Evolutionary conservation across 2,888 invertebrate genomes (phyloP).

Genomic region (Mythimna impura): DNA sequence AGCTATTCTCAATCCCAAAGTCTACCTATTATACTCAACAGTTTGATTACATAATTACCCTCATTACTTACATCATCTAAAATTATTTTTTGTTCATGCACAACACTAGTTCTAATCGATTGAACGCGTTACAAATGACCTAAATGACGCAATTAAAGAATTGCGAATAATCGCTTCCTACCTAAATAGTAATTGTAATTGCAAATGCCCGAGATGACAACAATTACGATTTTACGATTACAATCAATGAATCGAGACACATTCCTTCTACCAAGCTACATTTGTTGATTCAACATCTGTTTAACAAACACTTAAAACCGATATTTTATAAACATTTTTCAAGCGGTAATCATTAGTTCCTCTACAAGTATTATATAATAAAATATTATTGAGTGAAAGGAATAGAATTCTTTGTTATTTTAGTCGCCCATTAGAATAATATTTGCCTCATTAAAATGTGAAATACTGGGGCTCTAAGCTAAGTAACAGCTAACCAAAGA

Average conservation of each 20-base stretch:
- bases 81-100: constrained; percentile 39
- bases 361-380: background rate
- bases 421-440: background rate
- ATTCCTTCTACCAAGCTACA: constrained; percentile 17
- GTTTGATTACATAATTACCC: constrained; percentile 23
- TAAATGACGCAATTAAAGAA: constrained; percentile 41
- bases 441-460: background rate
- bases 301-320: background rate
- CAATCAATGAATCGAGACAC: constrained; percentile 17
- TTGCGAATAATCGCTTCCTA: constrained; percentile 40
- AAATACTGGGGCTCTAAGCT: background rate
- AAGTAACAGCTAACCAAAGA: no score
- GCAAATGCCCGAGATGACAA: constrained; percentile 14
- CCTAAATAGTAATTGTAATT: background rate
- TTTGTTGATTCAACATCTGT: constrained; percentile 21
- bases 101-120: constrained; percentile 41
- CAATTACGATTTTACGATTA: constrained; percentile 13
- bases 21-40: constrained; percentile 11
- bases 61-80: constrained; percentile 31
- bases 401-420: constrained; percentile 1
- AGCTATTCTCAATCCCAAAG: constrained; percentile 7
- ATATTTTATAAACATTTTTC: constrained; percentile 18
- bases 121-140: constrained; percentile 36
- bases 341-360: constrained; percentile 1
- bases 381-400: background rate